These are phyloP conservation scores for Oceanodroma tethys DNA, from an alignment of 2,113 vertebrate genomes.

Conservation along the genomic window DNA sequence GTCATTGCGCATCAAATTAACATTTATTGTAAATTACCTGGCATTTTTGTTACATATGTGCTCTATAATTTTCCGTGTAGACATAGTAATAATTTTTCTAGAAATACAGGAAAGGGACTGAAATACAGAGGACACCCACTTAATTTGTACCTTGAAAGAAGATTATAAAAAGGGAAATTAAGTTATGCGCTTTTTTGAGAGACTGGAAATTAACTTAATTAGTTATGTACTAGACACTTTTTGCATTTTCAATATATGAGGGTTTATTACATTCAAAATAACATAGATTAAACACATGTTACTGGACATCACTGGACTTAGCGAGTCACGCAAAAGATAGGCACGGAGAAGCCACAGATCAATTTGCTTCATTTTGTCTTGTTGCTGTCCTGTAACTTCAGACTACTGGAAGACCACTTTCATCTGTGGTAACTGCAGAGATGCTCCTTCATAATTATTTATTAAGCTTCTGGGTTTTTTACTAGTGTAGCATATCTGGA, in stretches of 20 bases:
- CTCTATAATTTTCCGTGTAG: not conserved
- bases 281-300: not conserved
- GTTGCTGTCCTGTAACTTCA: not conserved
- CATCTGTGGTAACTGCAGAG: not conserved
- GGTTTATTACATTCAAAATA: not conserved
- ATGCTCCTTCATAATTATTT: not conserved
- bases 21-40: not conserved
- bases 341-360: not conserved
- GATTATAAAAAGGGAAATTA: not conserved
- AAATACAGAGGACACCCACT: not conserved
- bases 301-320: not conserved
- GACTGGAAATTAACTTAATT: not conserved
- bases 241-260: not conserved
- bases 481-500: not conserved
- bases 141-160: not conserved
- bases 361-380: not conserved
- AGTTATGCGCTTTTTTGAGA: not conserved
- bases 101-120: not conserved
- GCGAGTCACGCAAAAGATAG: not conserved
- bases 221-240: not conserved
- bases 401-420: not conserved
- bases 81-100: not conserved
- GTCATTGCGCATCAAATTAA: not conserved
- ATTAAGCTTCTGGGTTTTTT: not conserved
- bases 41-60: not conserved